Conservation (phyloP, 2,113 vertebrate genomes). For the Spea bombifrons region DNA sequence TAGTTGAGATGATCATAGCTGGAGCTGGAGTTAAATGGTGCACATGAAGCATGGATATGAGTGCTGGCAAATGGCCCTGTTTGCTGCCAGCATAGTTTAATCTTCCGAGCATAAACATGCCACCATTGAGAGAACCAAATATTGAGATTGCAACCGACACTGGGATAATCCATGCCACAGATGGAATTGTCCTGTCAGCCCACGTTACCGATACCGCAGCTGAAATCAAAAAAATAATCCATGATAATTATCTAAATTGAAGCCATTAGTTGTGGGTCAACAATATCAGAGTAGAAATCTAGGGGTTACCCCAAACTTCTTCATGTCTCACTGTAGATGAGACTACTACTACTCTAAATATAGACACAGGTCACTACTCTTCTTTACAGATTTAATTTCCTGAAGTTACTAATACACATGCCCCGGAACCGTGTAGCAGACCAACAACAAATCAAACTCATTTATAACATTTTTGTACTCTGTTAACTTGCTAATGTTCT, state of each 20-base stretch:
- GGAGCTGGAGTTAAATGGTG: constrained; percentile 59
- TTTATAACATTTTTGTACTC: no score
- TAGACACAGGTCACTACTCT: no score
- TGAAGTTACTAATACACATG: no score
- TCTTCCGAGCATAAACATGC: constrained; percentile 58
- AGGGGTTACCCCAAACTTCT: background rate
- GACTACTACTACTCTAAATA: no score
- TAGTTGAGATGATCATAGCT: constrained; percentile 64
- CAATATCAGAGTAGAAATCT: background rate
- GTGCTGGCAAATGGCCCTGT: constrained; percentile 60
- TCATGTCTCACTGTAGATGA: no score
- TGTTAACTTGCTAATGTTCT: no score
- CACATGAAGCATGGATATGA: constrained; percentile 65
- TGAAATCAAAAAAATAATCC: constrained; percentile 52
- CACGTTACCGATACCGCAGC: constrained; percentile 68
- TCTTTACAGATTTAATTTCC: no score
- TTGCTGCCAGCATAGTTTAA: constrained; percentile 64
- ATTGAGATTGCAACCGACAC: constrained; percentile 63
- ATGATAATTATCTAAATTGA: background rate
- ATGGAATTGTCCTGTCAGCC: constrained; percentile 64
- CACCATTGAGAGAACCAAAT: constrained; percentile 66
- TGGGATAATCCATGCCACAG: constrained; percentile 63
- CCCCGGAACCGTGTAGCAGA: no score
- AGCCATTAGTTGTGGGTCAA: background rate
- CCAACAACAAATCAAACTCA: no score